phyloP scores from a whole-genome alignment of 1,140 invertebrate genomes.

The Drosophila hydei region DNA sequence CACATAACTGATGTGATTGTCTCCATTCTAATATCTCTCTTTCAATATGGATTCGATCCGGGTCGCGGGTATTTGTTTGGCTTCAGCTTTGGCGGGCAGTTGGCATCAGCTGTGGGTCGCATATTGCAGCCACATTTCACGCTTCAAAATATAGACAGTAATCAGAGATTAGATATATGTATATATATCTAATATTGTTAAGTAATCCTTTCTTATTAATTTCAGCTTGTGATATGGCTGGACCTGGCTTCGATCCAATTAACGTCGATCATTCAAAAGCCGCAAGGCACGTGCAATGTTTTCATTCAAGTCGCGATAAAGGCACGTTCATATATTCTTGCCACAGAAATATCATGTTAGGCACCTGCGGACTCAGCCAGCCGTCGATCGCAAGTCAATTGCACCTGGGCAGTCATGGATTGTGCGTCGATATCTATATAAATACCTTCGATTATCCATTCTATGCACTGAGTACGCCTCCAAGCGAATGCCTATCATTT shows the following conservation, averaged over 20 bases:
- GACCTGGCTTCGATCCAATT: conserved; percentile 79
- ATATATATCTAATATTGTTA: not conserved
- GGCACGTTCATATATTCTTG: conserved; percentile 74
- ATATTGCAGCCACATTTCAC: conserved; percentile 42
- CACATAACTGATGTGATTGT: conserved; percentile 57
- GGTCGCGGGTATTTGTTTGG: conserved; percentile 75
- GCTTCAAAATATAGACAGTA: conserved; percentile 70
- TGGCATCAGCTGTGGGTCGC: conserved; percentile 71
- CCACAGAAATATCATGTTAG: conserved; percentile 77
- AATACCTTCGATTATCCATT: conserved; percentile 79
- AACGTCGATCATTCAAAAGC: conserved; percentile 64
- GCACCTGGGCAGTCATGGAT: conserved; percentile 76
- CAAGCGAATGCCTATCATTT: conserved; percentile 52
- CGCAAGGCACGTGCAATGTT: conserved; percentile 76
- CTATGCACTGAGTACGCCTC: conserved; percentile 63
- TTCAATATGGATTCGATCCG: conserved; percentile 65
- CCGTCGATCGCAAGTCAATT: conserved; percentile 67
- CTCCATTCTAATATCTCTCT: conserved; percentile 50
- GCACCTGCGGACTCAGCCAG: conserved; percentile 72
- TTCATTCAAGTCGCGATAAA: conserved; percentile 77
- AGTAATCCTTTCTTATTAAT: not conserved
- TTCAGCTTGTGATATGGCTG: conserved; percentile 81
- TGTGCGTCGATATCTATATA: conserved; percentile 80
- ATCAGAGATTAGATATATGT: not conserved
- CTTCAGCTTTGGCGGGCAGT: conserved; percentile 79